Base-by-base conservation (phyloP, 2,113 vertebrate species). In the Penelope pileata region DNA sequence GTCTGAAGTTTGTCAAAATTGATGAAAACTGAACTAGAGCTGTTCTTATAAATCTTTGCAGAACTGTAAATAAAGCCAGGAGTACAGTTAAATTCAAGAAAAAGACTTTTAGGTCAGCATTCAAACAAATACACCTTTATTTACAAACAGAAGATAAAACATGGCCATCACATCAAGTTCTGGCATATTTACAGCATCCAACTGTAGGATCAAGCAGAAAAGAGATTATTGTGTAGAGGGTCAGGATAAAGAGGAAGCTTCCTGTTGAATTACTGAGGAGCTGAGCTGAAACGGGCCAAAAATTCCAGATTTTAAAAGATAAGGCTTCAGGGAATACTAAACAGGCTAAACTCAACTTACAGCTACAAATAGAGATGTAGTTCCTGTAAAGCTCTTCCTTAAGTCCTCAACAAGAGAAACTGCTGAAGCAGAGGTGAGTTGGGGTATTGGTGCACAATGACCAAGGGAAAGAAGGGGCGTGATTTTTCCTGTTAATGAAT, bases 111-210 rank as follows among this genome's bases (percentile, higher is more conserved):
- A 23, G 32, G 47, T 60, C 9, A 1, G 40, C 27, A 32, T 56
- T 75, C 63, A 85, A 91, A 94, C 79, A 95, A 85, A 88, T 26
- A 64, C 27, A 72, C 5, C 4, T 97, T 97, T 97, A 97, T 96
- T 95, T 97, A 97, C 96, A 97, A 77, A 95, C n/a, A 50, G 77
- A 88, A 50, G 56, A 56, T 72, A 79, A 86, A 84, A 84, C 11
- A n/a, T 2, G 2, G 62, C 48, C 23, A 62, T 62, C 56, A 32
- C 36, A n/a, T 76, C 63, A 32, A 84, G 62, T 45, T 34, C 34
- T 40, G 54, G 9, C 73, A 7, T 97, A 96, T 97, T 90, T 97
- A 97, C 96, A 97, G 62, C 82, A 58, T 19, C 38, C 48, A 42
- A 10, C 30, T 7, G 8, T 72, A 83, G 24, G 36, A 63, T 82